Percentiles rank a stretch among this genome's conserved stretches.
These are phyloP conservation scores for Phyllopteryx taeniolatus DNA, from an alignment of 2,113 vertebrate species.

Conservation along the genomic window DNA sequence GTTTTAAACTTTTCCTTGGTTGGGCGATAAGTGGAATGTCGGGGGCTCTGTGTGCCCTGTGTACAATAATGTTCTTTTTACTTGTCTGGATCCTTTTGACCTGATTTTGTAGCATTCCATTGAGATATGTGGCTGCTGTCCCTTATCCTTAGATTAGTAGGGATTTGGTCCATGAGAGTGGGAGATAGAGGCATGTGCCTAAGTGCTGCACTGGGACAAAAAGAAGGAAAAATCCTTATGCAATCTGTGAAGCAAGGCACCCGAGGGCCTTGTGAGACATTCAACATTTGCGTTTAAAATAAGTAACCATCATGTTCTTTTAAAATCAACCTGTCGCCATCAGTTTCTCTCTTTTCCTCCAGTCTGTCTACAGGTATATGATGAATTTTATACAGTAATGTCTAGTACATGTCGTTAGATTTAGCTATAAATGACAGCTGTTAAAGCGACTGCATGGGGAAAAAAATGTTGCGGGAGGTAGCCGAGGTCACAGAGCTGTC, in stretches of 20 bases:
- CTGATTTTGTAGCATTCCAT: conserved; percentile 49
- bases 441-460: conserved; percentile 35
- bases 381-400: not conserved
- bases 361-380: not conserved
- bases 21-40: not conserved
- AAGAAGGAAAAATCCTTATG: conserved; percentile 12
- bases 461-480: conserved; percentile 40
- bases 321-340: conserved; percentile 23
- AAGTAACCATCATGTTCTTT: conserved; percentile 15
- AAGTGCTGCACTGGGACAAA: conserved; percentile 22
- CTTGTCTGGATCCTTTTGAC: conserved; percentile 44
- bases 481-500: conserved; percentile 52
- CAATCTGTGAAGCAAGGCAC: conserved; percentile 8
- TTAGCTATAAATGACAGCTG: conserved; percentile 45
- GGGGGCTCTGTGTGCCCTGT: conserved; percentile 6
- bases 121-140: conserved; percentile 35
- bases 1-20: conserved; percentile 17
- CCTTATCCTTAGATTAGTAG: conserved; percentile 56
- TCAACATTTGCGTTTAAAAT: conserved; percentile 29
- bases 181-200: conserved; percentile 20
- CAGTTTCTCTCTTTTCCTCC: conserved; percentile 11
- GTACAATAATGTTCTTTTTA: conserved; percentile 26
- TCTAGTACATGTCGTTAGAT: conserved; percentile 30
- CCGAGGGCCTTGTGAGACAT: conserved; percentile 14
- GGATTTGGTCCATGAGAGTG: conserved; percentile 44